A percentile compares a stretch with the other conserved stretches of the same genome.
phyloP scores from a whole-genome alignment of 2,888 invertebrate genomes.

The Drosophila rubida region DNA sequence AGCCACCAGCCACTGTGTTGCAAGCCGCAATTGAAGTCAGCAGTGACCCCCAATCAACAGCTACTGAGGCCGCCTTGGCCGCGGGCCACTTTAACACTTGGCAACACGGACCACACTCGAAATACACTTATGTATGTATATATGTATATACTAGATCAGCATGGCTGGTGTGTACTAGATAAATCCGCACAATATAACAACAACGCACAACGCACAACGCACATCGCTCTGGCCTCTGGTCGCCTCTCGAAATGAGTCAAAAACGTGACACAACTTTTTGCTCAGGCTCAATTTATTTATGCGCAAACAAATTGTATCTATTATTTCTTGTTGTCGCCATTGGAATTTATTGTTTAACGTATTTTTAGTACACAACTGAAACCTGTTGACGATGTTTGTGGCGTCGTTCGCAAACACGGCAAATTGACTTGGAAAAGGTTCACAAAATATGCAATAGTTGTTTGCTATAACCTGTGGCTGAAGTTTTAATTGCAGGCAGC shows the following conservation, averaged over 20 bases:
- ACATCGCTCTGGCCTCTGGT: conserved; percentile 21
- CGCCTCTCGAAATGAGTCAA: conserved; percentile 49
- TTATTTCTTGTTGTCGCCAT: conserved; percentile 18
- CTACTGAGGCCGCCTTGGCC: neutral
- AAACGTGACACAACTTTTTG: conserved; percentile 67
- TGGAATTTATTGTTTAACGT: conserved; percentile 9
- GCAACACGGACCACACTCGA: conserved; percentile 39
- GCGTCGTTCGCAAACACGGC: neutral
- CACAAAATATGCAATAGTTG: no score
- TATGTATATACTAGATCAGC: conserved; percentile 5
- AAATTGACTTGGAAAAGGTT: neutral
- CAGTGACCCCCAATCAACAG: conserved; percentile 45
- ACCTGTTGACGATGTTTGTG: conserved; percentile 12
- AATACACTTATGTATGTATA: conserved; percentile 31
- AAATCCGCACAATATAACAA: conserved; percentile 16
- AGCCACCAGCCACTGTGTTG: conserved; percentile 1
- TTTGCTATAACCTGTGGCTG: conserved; percentile 48
- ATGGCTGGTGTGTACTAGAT: conserved; percentile 13
- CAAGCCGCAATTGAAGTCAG: conserved; percentile 13
- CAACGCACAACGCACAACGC: no score
- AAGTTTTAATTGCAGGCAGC: conserved; percentile 3
- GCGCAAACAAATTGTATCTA: conserved; percentile 20
- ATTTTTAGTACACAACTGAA: conserved; percentile 11
- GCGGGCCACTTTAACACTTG: conserved; percentile 40
- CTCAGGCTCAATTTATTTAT: conserved; percentile 28